Conservation (phyloP, 2,797 vertebrate species). For the Sylvilagus floridanus region DNA sequence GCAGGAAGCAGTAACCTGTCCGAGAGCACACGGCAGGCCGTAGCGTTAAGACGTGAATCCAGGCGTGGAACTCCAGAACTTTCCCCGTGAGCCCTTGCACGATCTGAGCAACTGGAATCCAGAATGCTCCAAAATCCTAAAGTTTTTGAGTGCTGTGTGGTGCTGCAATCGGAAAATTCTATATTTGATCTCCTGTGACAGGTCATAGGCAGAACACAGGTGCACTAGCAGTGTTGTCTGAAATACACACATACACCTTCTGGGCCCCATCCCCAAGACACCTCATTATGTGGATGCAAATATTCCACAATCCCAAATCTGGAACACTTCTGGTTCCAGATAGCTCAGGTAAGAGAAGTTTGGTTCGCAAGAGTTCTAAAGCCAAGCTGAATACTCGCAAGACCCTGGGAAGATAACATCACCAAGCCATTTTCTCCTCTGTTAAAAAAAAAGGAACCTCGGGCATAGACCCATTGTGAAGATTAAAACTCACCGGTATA, state of each 20-base stretch:
- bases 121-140: too few relatives aligned
- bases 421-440: conserved; percentile 27
- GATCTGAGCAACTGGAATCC: background rate
- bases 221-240: too few relatives aligned
- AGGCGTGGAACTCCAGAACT: background rate
- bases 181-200: too few relatives aligned
- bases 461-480: background rate
- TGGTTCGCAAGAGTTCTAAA: background rate
- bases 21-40: background rate
- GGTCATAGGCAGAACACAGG: too few relatives aligned
- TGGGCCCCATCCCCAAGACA: too few relatives aligned
- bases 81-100: background rate
- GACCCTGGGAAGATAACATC: background rate
- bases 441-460: background rate
- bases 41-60: background rate
- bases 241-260: too few relatives aligned
- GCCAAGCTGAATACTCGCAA: background rate
- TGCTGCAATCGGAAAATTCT: too few relatives aligned
- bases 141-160: too few relatives aligned
- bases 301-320: too few relatives aligned
- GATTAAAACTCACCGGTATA: background rate
- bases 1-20: background rate
- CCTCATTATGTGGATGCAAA: too few relatives aligned
- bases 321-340: too few relatives aligned
- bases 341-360: too few relatives aligned